These are phyloP conservation scores for Ametastegia equiseti DNA, from an alignment of 2,888 invertebrate genomes.

Conservation along the genomic window DNA sequence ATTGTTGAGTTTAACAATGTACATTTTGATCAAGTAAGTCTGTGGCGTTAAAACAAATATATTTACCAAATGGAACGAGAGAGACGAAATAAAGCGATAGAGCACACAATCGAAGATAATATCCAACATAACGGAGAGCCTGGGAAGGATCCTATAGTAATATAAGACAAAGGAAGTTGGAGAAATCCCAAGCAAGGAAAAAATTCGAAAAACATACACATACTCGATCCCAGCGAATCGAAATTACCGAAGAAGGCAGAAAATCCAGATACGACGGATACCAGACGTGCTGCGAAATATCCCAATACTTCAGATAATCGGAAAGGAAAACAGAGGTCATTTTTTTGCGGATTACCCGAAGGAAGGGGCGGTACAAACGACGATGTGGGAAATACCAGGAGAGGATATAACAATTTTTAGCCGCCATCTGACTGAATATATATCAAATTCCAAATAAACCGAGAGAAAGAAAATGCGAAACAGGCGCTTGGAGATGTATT, in stretches of 20 bases:
- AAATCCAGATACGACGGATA: neutral
- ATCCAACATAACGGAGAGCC: neutral
- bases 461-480: neutral
- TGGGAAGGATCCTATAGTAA: conserved; percentile 6
- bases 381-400: conserved; percentile 67
- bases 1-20: conserved; percentile 67
- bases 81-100: neutral
- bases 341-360: conserved; percentile 32
- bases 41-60: conserved; percentile 63
- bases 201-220: conserved; percentile 47
- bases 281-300: neutral
- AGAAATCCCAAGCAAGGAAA: conserved; percentile 28
- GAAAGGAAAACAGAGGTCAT: conserved; percentile 48
- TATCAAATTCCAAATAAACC: conserved; percentile 15
- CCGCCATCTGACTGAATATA: conserved; percentile 4
- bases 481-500: neutral
- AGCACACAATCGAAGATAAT: conserved; percentile 14
- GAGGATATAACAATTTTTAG: conserved; percentile 42
- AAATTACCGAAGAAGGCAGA: conserved; percentile 30
- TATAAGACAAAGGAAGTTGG: neutral
- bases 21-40: conserved; percentile 76
- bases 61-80: conserved; percentile 33
- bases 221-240: conserved; percentile 43
- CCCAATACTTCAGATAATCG: conserved; percentile 7
- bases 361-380: conserved; percentile 44